Base-by-base conservation (phyloP, 1,140 invertebrate genomes). In the Saxidomus purpurata region DNA sequence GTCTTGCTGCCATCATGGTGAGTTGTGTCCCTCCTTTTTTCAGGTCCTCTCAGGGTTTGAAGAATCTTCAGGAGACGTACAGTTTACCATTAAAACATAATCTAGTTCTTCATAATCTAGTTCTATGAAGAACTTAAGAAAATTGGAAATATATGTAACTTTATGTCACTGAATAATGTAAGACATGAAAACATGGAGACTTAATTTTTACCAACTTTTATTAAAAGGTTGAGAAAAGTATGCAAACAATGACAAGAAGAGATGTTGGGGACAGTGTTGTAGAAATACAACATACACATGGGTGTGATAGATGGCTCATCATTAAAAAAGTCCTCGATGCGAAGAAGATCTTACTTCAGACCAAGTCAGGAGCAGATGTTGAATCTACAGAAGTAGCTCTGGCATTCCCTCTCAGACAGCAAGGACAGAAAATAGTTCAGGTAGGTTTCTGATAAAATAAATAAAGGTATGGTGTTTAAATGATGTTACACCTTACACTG, bases 311-410 rank as follows among this genome's bases (percentile, higher is more conserved):
- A 40, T 96, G 94, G 94, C 92, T 95, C 25, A 94, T 96, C 8
- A 87, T 95, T 19, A 94, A 93, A 74, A 94, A 95, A 81, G 89
- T 91, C 59, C 80, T 96, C 81, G 94, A 95, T 92, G 94, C 95
- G n/a, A 92, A 91, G 3, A 82, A 92, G 52, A 93, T 95, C 34
- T 95, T 95, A 15, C n/a, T 85, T n/a, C 89, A 95, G 94, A 94
- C 93, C 19, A 95, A 95, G 83, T 95, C 95, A 28, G 95, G 94
- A 2, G 92, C 93, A 1, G 94, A 95, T 36, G 94, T 95, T 22
- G 94, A 95, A 81, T 95, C 95, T 17, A 95, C 95, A 85, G 95
- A 96, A 71, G 94, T 96, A 36, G 95, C 95, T 22, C 88, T 96
- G 19, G 95, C 94, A 6, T 95, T 96, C 80, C 95, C 95, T 6